Base-by-base conservation (phyloP, 2,797 vertebrate genomes). In the Chromis chromis region DNA sequence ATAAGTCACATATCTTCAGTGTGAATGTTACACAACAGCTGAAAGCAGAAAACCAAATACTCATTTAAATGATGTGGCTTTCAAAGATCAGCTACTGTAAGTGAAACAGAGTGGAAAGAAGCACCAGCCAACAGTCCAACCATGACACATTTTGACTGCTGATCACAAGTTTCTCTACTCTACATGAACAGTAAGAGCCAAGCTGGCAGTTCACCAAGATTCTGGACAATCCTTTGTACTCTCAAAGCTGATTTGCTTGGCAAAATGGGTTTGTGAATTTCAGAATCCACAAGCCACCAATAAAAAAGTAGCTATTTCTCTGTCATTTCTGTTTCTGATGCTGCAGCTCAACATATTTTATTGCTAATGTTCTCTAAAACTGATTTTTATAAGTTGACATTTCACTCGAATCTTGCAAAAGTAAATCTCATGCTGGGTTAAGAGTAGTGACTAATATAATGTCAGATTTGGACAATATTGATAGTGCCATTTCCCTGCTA, bases 91-190 rank as follows among this genome's bases (percentile, higher is more conserved):
- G 48, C 31, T 25, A 61, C 44, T 78, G 24, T 40, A 58, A 74
- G 1, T 53, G n/a, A 69, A 66, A 78, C 61, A 70, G 24, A 57
- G 50, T 40, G 69, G 61, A 69, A 42, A 72, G 49, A 61, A 42
- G 71, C 75, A 58, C 0, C 49, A 39, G 78, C 76, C 65, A 81
- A 16, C 70, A 70, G 68, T 22, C 28, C 17, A 39, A 72, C 70
- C 50, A 58, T 54, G 58, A 77, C 46, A 56, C 78, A 84, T 65
- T 76, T 78, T 80, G 76, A 85, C 76, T 79, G 73, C 53, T 61
- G 78, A 84, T 84, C 74, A 86, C 74, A 82, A 73, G 77, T 86
- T 86, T 63, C 68, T 81, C 78, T 22, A 12, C 75, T 86, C 84
- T 7, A 65, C 74, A 78, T 50, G 58, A 73, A 46, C 74, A 75